Percentiles rank a stretch among this genome's conserved stretches.
These are phyloP conservation scores for Chaetoderma sp. DNA, from an alignment of 2,888 invertebrate genomes.

Conservation along the genomic window DNA sequence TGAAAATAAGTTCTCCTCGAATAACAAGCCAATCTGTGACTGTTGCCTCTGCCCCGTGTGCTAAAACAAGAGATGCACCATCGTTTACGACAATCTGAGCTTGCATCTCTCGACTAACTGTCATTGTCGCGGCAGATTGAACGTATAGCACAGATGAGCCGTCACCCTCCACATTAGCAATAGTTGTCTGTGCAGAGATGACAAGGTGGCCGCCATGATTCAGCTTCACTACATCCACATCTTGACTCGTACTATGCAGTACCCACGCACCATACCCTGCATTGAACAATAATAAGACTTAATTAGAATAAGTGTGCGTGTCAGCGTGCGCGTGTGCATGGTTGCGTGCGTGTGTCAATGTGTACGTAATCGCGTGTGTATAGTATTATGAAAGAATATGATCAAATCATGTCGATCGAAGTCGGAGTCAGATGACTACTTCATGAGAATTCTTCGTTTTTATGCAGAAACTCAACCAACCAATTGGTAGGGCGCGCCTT, in stretches of 20 bases:
- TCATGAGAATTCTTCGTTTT: too few relatives aligned
- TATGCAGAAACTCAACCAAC: too few relatives aligned
- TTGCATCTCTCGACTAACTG: conserved; percentile 17
- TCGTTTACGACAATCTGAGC: conserved; percentile 25
- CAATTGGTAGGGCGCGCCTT: too few relatives aligned
- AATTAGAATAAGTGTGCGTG: not conserved
- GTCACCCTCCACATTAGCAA: conserved; percentile 28
- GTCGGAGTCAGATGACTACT: too few relatives aligned
- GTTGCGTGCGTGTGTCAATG: too few relatives aligned
- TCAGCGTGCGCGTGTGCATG: too few relatives aligned
- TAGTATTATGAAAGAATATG: too few relatives aligned
- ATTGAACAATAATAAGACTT: not conserved
- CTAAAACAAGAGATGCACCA: conserved; percentile 29
- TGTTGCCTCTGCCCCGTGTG: conserved; percentile 9
- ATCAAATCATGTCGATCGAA: too few relatives aligned
- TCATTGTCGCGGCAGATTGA: conserved; percentile 8
- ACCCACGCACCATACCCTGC: conserved; percentile 46
- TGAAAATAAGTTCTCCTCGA: conserved; percentile 18
- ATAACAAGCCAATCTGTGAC: conserved; percentile 28
- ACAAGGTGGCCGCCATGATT: conserved; percentile 37
- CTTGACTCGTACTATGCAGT: conserved; percentile 8
- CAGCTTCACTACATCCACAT: conserved; percentile 34
- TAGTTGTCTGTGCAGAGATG: conserved; percentile 23
- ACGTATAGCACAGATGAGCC: conserved; percentile 30
- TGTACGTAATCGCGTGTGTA: too few relatives aligned